Evolutionary conservation across 2,888 invertebrate genomes (phyloP).

Genomic region (Cordilura impudica): DNA sequence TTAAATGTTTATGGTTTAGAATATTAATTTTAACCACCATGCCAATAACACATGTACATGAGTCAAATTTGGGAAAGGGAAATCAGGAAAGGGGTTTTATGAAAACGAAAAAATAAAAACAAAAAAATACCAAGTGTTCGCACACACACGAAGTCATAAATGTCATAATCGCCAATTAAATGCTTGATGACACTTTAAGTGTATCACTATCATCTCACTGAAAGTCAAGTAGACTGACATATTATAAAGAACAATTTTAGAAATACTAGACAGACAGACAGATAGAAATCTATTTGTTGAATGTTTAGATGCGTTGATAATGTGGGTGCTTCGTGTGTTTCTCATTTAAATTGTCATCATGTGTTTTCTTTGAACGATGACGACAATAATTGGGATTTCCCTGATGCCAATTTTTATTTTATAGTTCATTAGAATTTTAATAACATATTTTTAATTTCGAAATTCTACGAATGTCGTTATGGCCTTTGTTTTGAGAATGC

Average conservation of each 20-base stretch:
- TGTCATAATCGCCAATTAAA: constrained; percentile 43
- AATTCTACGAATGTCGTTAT: not conserved
- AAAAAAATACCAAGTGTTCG: not conserved
- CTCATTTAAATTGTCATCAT: not conserved
- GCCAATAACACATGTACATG: no score
- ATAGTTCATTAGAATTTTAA: constrained; percentile 7
- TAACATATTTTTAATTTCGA: not conserved
- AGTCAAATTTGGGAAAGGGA: no score
- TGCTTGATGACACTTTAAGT: constrained; percentile 50
- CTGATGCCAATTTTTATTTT: not conserved
- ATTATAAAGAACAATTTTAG: constrained; percentile 20
- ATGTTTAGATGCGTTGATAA: no score
- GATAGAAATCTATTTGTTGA: no score
- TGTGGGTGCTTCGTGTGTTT: not conserved
- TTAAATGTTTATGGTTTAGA: no score
- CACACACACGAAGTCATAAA: not conserved
- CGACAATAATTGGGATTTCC: constrained; percentile 4
- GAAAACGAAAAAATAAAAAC: not conserved
- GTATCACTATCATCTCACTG: constrained; percentile 35
- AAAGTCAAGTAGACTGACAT: constrained; percentile 26
- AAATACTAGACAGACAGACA: no score
- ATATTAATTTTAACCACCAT: no score
- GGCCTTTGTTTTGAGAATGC: not conserved
- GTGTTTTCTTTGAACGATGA: not conserved
- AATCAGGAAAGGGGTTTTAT: not conserved